Conservation (phyloP, 1,140 invertebrate genomes). For the Augochlora pura region DNA sequence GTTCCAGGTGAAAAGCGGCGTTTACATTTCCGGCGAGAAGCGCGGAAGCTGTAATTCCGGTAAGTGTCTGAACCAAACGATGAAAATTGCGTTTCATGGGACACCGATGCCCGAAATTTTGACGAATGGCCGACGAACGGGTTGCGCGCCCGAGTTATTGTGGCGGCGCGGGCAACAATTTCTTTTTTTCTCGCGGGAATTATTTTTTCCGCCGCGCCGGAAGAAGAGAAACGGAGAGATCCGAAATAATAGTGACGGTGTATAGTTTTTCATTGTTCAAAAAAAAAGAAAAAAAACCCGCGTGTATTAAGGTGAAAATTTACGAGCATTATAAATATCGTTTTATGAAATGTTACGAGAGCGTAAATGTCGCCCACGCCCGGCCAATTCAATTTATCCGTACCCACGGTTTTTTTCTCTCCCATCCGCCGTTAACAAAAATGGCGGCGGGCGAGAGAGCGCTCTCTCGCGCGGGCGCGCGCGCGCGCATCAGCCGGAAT, state of each 20-base stretch:
- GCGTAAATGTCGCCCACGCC: neutral
- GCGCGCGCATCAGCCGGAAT: neutral
- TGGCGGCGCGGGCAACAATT: neutral
- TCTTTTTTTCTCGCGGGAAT: no score
- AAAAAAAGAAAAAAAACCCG: no score
- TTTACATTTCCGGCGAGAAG: neutral
- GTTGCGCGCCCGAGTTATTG: neutral
- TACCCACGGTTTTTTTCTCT: neutral
- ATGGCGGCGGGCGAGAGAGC: no score
- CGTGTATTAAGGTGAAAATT: neutral
- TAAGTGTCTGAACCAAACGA: neutral
- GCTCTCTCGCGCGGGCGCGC: no score
- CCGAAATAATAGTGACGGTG: neutral
- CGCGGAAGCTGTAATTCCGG: neutral
- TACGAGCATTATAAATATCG: neutral
- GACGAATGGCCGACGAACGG: neutral
- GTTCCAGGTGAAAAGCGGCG: neutral
- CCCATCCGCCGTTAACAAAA: neutral
- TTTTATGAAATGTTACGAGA: neutral
- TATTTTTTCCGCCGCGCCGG: neutral
- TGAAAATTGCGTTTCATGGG: neutral
- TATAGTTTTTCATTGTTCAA: slow-evolving; percentile 2
- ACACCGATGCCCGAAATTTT: neutral
- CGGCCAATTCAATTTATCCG: neutral
- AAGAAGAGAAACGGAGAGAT: neutral